Conservation (phyloP, 2,888 invertebrate species). For the Cepaea hortensis region DNA sequence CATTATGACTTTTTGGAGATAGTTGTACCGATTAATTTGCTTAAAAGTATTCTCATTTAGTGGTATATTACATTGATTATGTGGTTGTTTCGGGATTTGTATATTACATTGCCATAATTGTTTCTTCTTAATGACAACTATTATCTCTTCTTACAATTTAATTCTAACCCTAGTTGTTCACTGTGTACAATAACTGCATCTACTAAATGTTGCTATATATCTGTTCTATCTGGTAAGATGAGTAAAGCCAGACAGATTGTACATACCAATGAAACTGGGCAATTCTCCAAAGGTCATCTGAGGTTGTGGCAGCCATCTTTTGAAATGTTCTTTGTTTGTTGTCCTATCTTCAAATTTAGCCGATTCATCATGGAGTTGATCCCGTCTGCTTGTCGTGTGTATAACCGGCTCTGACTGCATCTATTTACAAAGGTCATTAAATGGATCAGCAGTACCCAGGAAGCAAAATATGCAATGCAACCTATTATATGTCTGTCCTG, state of each 20-base stretch:
- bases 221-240: neutral
- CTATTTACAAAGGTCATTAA: neutral
- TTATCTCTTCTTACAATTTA: neutral
- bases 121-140: neutral
- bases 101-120: neutral
- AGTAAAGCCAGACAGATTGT: neutral
- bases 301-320: conserved; percentile 68
- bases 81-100: no score
- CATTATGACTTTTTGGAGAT: no score
- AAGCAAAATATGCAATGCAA: no score
- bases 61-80: neutral
- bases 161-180: no score
- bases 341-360: conserved; percentile 64
- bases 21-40: no score
- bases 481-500: no score
- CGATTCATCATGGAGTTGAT: conserved; percentile 20
- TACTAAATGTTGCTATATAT: neutral
- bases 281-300: conserved; percentile 69
- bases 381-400: conserved; percentile 50
- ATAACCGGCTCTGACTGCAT: conserved; percentile 50
- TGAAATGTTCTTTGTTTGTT: conserved; percentile 69
- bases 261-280: conserved; percentile 71
- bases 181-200: no score
- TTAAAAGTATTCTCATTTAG: neutral
- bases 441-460: no score